Evolutionary conservation across 2,888 invertebrate species (phyloP).

Genomic region (Eumerus sabulonum): DNA sequence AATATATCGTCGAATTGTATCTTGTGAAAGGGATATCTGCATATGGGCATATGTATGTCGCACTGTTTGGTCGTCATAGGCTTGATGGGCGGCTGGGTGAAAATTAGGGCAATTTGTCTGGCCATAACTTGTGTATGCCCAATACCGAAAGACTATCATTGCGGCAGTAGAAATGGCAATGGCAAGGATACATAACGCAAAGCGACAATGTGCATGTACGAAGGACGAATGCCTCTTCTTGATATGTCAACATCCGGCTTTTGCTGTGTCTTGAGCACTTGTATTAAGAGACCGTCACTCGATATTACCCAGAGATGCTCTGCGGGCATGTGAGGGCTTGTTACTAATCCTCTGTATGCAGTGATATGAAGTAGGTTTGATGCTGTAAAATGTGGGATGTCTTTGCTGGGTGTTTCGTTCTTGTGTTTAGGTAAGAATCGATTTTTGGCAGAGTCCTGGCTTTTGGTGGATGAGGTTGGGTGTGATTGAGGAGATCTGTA

Average conservation of each 20-base stretch:
- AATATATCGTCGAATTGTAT: conserved; percentile 43
- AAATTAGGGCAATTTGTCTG: conserved; percentile 69
- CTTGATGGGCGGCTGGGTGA: conserved; percentile 15
- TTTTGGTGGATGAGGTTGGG: too few species aligned
- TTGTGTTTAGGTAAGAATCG: too few species aligned
- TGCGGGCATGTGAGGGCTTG: conserved; percentile 28
- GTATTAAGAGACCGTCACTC: conserved; percentile 18
- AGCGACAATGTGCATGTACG: neutral
- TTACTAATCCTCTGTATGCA: conserved; percentile 2
- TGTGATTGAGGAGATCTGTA: too few species aligned
- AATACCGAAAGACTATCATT: too few species aligned
- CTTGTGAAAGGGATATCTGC: conserved; percentile 5
- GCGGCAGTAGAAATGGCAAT: too few species aligned
- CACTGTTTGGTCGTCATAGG: conserved; percentile 26
- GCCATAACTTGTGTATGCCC: conserved; percentile 1
- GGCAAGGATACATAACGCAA: too few species aligned
- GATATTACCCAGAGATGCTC: conserved; percentile 16
- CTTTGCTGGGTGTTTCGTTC: too few species aligned
- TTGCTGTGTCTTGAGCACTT: conserved; percentile 30
- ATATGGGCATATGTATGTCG: neutral
- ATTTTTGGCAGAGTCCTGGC: too few species aligned
- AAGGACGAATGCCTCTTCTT: conserved; percentile 10
- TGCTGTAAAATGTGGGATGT: neutral
- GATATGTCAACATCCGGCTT: conserved; percentile 39
- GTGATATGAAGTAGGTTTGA: neutral